These are phyloP conservation scores for Torymus tubicola DNA, from an alignment of 2,888 invertebrate genomes.

Conservation along the genomic window DNA sequence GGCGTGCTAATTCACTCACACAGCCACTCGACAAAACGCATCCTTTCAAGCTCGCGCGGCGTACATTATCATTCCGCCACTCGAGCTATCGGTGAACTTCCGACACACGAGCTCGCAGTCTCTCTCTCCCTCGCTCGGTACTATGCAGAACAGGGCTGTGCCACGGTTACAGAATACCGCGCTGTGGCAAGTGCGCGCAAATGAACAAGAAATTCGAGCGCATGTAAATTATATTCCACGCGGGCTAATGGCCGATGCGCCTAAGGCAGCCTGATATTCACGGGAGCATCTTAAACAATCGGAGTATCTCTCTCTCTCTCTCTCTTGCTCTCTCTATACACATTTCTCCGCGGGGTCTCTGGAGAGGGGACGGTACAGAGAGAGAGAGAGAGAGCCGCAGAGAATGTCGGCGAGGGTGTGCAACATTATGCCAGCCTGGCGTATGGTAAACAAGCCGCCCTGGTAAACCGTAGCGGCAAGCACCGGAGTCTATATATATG, in stretches of 20 bases:
- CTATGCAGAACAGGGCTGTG: too few relatives aligned
- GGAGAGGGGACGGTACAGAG: neutral
- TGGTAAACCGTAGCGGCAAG: constrained; percentile 30
- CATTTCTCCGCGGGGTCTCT: too few relatives aligned
- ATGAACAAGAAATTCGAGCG: constrained; percentile 10
- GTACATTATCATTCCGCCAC: too few relatives aligned
- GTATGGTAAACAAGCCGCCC: constrained; percentile 30
- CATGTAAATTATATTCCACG: constrained; percentile 21
- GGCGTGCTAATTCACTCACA: too few relatives aligned
- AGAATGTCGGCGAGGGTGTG: constrained; percentile 3
- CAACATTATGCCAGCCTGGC: constrained; percentile 18
- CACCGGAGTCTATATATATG: neutral
- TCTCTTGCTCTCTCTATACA: neutral
- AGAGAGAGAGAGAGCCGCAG: neutral
- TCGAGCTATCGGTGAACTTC: too few relatives aligned
- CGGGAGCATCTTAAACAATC: constrained; percentile 20
- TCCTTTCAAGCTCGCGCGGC: too few relatives aligned
- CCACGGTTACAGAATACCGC: too few relatives aligned
- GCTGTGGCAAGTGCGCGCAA: neutral
- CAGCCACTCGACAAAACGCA: too few relatives aligned
- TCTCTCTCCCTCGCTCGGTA: too few relatives aligned
- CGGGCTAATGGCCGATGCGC: neutral
- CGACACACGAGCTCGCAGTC: too few relatives aligned
- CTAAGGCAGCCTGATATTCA: neutral
- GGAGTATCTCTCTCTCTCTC: neutral